A percentile compares a stretch with the other conserved stretches of the same genome.
Evolutionary conservation across 2,113 vertebrate genomes (phyloP).

Genomic region (Paedocypris sp.): DNA sequence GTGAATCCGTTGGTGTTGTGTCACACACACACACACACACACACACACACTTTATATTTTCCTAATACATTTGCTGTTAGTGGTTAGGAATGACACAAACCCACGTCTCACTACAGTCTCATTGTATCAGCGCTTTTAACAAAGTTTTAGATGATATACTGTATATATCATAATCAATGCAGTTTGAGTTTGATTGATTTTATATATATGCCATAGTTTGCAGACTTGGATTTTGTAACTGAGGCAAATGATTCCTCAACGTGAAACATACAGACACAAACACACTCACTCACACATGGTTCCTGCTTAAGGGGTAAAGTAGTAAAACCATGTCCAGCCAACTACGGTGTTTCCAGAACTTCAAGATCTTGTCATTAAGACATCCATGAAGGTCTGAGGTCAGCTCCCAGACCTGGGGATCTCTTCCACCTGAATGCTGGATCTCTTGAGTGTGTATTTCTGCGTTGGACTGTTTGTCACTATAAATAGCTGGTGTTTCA

Average conservation of each 20-base stretch:
- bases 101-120: no score
- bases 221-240: background rate
- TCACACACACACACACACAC: no score
- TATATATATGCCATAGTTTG: no score
- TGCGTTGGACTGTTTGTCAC: constrained; percentile 22
- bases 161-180: no score
- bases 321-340: background rate
- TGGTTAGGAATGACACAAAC: no score
- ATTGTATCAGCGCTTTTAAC: no score
- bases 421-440: constrained; percentile 21
- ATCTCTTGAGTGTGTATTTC: constrained; percentile 32
- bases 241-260: background rate
- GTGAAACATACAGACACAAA: no score
- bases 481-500: constrained; percentile 52
- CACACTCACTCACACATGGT: background rate
- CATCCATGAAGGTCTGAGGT: constrained; percentile 9
- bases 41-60: no score
- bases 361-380: background rate
- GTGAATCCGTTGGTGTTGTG: no score
- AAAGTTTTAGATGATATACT: no score
- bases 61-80: no score
- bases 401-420: background rate
- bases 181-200: no score
- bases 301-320: background rate
- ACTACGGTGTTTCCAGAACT: background rate